Evolutionary conservation across 2,113 vertebrate genomes (phyloP), one percentile per base, ranked within the genome.

Genomic region (Rhinopithecus roxellana): DNA sequence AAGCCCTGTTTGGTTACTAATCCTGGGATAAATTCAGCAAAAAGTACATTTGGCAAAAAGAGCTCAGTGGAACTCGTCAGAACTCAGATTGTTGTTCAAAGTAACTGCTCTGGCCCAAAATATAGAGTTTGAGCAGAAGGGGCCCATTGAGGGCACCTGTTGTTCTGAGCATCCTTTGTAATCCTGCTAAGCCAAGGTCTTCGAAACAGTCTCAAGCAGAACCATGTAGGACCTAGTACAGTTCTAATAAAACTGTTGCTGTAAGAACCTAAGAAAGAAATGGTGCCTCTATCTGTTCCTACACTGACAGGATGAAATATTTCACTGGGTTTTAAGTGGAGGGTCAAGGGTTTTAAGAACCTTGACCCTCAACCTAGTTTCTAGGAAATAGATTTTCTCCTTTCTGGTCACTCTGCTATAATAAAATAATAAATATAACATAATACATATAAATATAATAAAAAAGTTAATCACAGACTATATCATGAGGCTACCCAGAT

Each of bases 321-420:
- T 90, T 90, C 8, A n/a, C 67, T 83, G 69, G 30, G 43, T 81
- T 81, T 75, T 84, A 52, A 84, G 18, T 38, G 38, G 38, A 38
- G 38, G 38, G 38, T 38, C 38, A 38, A 38, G 69, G 30, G 43
- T 81, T 81, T 75, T 84, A 52, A 84, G 18, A 86, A 38, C 10
- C 40, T 43, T 77, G 77, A 88, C 0, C 20, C 11, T 87, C 32
- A 55, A 69, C 11, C 32, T 59, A 82, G 2, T 89, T 84, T 84
- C 43, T 85, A 89, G 80, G 64, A 93, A 90, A 80, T 50, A 32
- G 11, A 84, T 80, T 97, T 96, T 90, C 23, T 74, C 38, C 18
- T 59, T 93, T 69, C 17, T 72, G 30, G 50, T 70, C 40, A 83
- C 8, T 92, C 88, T 52, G 70, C n/a, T 64, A 30, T 72, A 55